Base-by-base conservation (phyloP, 2,113 vertebrate genomes). In the Merops nubicus region DNA sequence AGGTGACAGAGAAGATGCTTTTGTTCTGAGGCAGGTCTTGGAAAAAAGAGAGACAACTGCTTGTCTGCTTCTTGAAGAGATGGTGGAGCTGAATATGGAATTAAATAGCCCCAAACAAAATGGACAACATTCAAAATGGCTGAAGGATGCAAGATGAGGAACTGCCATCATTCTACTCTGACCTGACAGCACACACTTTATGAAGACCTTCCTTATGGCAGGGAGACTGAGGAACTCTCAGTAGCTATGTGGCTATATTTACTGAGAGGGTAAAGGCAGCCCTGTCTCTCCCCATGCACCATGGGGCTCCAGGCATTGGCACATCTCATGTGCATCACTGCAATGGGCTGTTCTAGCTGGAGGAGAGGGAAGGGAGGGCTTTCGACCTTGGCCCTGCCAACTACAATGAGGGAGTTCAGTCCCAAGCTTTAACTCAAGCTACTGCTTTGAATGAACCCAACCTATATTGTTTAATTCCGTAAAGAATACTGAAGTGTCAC, bases 391-490 rank as follows among this genome's bases (percentile, higher is more conserved):
- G 25, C 29, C 12, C 15, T 42, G 9, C 31, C 42, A 36, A 28
- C 34, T 40, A 42, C 45, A 68, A 9, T 0, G 1, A 48, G 29
- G 26, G 18, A 56, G 10, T 18, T 56, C 19, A 50, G 48, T n/a
- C 48, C 19, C 40, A 62, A 34, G 36, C 12, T 57, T 38, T 57
- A 63, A 36, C 48, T 76, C 34, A 63, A 56, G 26, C 42, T 70
- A 36, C 33, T 72, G 63, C 36, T 64, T 77, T 59, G 23, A 43
- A 51, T 64, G 57, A 59, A 51, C 48, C 33, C 50, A 83, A 6
- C 9, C 12, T 56, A n/a, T 4, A 8, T 42, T 0, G 0, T 75
- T 62, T 48, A 17, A 72, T n/a, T 13, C 38, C 0, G 0, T 45
- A 73, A 91, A 53, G 51, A 53, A n/a, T 43, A 16, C 68, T 54